These are phyloP conservation scores for Trachythela sp. DNA, from an alignment of 64 coral and sea anemone species.

Conservation along the genomic window DNA sequence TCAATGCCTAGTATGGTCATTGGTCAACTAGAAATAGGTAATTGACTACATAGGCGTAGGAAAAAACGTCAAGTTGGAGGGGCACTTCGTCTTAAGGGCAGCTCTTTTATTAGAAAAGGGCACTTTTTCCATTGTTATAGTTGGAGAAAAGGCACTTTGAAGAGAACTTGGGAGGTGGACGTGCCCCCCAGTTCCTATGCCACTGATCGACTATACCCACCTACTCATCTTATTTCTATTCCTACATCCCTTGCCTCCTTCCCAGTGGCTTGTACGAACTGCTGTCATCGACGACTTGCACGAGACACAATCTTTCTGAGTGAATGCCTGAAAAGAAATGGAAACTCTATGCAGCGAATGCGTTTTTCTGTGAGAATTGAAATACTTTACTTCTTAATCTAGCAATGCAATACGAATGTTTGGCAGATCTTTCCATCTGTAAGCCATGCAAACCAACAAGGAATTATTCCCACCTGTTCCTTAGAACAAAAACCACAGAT, in stretches of 20 bases:
- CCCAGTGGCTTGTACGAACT: slow-evolving; percentile 78
- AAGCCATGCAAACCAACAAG: not conserved
- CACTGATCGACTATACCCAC: no score
- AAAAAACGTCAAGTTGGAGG: no score
- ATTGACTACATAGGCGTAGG: no score
- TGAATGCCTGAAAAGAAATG: slow-evolving; percentile 58
- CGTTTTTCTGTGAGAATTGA: not conserved
- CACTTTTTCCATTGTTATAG: no score
- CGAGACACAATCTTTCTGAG: slow-evolving; percentile 61
- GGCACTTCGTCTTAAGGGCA: no score
- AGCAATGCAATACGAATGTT: not conserved
- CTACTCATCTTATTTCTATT: slow-evolving; percentile 75
- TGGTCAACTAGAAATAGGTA: no score
- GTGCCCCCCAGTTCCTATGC: no score
- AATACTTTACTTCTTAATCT: not conserved
- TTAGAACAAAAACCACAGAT: slow-evolving; percentile 87
- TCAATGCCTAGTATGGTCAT: no score
- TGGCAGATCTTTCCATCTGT: not conserved
- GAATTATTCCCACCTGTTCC: slow-evolving; percentile 66
- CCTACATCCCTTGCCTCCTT: slow-evolving; percentile 94
- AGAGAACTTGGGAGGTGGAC: no score
- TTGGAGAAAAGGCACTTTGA: no score
- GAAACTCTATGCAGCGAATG: not conserved
- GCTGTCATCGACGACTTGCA: slow-evolving; percentile 70
- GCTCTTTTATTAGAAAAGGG: no score